Conservation (phyloP, 2,113 vertebrate genomes). For the Peucedramus taeniatus region DNA sequence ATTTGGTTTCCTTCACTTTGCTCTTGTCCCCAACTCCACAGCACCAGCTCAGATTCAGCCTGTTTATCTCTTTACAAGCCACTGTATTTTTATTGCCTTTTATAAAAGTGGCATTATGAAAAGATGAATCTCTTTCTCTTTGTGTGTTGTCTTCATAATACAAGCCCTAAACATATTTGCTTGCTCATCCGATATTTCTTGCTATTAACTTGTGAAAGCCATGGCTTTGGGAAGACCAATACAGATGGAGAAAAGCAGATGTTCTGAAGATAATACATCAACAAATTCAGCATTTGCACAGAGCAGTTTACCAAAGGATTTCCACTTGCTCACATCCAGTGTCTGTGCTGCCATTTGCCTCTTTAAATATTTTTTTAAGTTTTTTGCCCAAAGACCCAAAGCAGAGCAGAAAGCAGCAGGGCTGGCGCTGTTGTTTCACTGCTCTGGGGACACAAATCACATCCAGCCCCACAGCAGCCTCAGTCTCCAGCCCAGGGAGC, state of each 20-base stretch:
- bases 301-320: conserved; percentile 7
- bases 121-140: conserved; percentile 37
- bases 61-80: conserved; percentile 41
- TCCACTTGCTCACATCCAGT: neutral
- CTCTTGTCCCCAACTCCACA: neutral
- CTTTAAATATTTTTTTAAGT: neutral
- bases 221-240: neutral
- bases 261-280: conserved; percentile 10
- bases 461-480: neutral
- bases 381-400: neutral
- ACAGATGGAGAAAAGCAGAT: conserved; percentile 3
- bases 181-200: conserved; percentile 48
- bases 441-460: neutral
- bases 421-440: neutral
- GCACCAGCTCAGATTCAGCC: neutral
- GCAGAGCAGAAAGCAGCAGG: neutral
- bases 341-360: neutral
- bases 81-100: neutral
- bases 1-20: conserved; percentile 42
- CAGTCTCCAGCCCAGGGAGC: neutral
- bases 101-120: neutral
- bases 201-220: conserved; percentile 13
- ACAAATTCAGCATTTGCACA: neutral
- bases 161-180: conserved; percentile 39
- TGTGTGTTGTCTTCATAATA: neutral